These are phyloP conservation scores for Magallana angulata DNA, from an alignment of 1,140 invertebrate genomes.

Conservation along the genomic window DNA sequence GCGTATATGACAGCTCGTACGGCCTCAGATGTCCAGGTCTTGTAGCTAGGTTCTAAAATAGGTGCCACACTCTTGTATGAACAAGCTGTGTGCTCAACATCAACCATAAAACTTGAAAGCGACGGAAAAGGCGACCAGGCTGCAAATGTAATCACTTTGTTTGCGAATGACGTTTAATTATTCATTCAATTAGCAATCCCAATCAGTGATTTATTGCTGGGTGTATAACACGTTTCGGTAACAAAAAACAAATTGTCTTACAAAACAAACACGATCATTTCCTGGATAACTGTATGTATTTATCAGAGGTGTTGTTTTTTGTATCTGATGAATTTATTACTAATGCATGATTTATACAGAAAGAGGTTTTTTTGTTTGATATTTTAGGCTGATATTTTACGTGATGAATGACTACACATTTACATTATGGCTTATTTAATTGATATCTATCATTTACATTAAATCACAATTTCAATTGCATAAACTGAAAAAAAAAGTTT, in stretches of 20 bases:
- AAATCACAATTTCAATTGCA: constrained; percentile 3
- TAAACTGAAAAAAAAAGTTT: neutral
- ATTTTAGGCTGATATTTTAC: neutral
- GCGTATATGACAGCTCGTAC: constrained; percentile 1
- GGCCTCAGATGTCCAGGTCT: neutral
- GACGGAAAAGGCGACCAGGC: no score
- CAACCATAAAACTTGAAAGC: neutral
- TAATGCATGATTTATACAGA: neutral
- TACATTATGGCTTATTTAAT: constrained; percentile 5
- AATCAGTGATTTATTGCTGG: neutral
- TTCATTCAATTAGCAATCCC: neutral
- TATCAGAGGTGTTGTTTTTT: neutral
- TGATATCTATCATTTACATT: neutral
- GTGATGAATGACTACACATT: neutral
- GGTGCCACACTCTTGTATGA: neutral
- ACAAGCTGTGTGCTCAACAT: neutral
- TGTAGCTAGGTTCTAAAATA: neutral
- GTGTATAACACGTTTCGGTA: neutral
- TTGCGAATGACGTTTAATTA: no score
- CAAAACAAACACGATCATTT: neutral
- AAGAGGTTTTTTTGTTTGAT: neutral
- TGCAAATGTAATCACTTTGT: no score
- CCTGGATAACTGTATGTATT: neutral
- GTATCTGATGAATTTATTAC: neutral
- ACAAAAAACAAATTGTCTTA: neutral